Evolutionary conservation across 2,888 invertebrate species (phyloP).

Genomic region (Melanostoma scalare): DNA sequence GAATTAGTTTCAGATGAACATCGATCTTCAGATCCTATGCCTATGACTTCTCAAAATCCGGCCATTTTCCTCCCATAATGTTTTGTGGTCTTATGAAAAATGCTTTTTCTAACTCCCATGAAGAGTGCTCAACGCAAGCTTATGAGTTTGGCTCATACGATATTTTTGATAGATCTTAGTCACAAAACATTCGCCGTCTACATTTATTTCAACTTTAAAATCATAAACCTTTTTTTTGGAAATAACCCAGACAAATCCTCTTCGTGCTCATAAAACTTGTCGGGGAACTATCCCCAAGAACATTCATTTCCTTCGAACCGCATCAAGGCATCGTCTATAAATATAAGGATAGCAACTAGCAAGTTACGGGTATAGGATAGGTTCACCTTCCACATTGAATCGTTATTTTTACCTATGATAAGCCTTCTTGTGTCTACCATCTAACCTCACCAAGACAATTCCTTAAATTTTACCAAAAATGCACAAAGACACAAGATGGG

Average conservation of each 20-base stretch:
- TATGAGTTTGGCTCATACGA: no score
- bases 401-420: slow-evolving; percentile 37
- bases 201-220: not conserved
- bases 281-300: not conserved
- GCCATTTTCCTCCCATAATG: no score
- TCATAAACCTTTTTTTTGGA: not conserved
- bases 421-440: slow-evolving; percentile 37
- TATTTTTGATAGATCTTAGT: no score
- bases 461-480: slow-evolving; percentile 35
- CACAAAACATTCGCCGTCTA: no score
- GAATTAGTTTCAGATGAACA: no score
- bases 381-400: slow-evolving; percentile 23
- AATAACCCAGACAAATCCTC: not conserved
- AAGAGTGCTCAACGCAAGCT: no score
- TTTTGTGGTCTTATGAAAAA: no score
- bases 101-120: no score
- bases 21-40: no score
- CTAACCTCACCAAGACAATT: slow-evolving; percentile 40
- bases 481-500: slow-evolving; percentile 48
- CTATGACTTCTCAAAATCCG: no score
- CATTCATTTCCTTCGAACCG: slow-evolving; percentile 39
- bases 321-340: slow-evolving; percentile 23
- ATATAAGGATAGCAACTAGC: not conserved
- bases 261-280: not conserved
- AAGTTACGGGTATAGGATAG: not conserved